Base-by-base conservation (phyloP, 2,888 invertebrate species). In the Ennomos quercinarius region DNA sequence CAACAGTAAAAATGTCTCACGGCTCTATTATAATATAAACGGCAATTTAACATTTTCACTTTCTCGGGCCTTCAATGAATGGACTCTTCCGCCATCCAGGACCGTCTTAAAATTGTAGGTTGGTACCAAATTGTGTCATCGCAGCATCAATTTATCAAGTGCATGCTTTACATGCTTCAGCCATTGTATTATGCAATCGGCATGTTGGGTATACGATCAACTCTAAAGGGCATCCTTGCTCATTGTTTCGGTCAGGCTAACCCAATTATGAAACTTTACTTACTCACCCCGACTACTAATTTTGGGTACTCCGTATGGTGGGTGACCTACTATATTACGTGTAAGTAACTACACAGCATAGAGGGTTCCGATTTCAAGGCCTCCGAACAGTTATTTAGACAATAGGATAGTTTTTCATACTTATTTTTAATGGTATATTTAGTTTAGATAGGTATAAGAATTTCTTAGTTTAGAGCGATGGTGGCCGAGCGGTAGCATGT, bases 1-100 rank as follows among this genome's bases (percentile, higher is more conserved):
- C 80, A 80, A 80, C 80, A 77, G 79, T 78, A 79, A 75, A 73
- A 83, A 74, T 76, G 77, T 89, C 89, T 84, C 89, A 88, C 85
- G 87, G 79, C 76, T 71, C 80, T 74, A 79, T 55, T 51, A 60
- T 54, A 54, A 51, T 60, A 55, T 86, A 82, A 27, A 72, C 72
- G 76, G 76, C 73, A 81, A 83, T 87, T 80, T 78, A 76, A 77
- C 71, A 83, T 84, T 87, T 85, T 85, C 86, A 86, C 89, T 86
- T 87, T 85, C 83, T 71, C 77, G 74, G 67, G 72, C 76, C 67
- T 67, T 72, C 71, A 63, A 67, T 73, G 71, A 72, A 73, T 76
- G 73, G 75, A 73, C 74, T 73, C 77, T 83, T 81, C 81, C 81
- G 80, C 70, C 70, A 72, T 67, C 64, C 68, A 67, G 70, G 73